Evolutionary conservation across 2,797 vertebrate genomes (phyloP), one percentile per base, ranked within the genome.

Genomic region (Hippocampus kuda): DNA sequence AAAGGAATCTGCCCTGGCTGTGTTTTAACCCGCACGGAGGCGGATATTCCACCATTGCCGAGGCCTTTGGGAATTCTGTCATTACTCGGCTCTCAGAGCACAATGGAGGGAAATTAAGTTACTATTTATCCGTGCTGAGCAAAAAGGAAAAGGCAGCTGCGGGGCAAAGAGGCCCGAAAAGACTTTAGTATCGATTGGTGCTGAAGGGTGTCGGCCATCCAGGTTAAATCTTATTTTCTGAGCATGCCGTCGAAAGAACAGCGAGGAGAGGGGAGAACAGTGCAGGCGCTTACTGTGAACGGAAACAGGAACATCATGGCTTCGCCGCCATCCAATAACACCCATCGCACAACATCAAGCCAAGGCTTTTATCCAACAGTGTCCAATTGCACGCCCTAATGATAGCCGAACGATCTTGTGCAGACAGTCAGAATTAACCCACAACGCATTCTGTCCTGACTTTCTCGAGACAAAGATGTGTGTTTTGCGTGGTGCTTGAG

Each of bases 141-240:
- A 89, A 88, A 90, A 88, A 90, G 89, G 91, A 91, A 91, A 91
- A 89, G 85, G 85, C 80, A 89, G 85, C 87, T 84, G 84, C 75
- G 84, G 84, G 86, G 88, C 87, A 84, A 84, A 90, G 90, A 91
- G 81, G 73, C 85, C 83, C 84, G 75, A 84, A 89, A 93, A 92
- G 89, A 90, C 87, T 89, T 93, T 92, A 92, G 87, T 91, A 89
- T 94, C 91, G 91, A 94, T 93, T 93, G 91, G n/a, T 89, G 85
- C 82, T 83, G 81, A 89, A 79, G 84, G 81, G 84, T 87, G 75
- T 88, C 90, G 88, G 79, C 84, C 86, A 75, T 86, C 84, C 81
- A 12, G 73, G 87, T 78, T 69, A 82, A 87, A 85, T 90, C 82
- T 87, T 85, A 84, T 90, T 85, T 91, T 90, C 83, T 88, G 76